Evolutionary conservation across 2,888 invertebrate species (phyloP).

Genomic region (Pollenia amentaria): DNA sequence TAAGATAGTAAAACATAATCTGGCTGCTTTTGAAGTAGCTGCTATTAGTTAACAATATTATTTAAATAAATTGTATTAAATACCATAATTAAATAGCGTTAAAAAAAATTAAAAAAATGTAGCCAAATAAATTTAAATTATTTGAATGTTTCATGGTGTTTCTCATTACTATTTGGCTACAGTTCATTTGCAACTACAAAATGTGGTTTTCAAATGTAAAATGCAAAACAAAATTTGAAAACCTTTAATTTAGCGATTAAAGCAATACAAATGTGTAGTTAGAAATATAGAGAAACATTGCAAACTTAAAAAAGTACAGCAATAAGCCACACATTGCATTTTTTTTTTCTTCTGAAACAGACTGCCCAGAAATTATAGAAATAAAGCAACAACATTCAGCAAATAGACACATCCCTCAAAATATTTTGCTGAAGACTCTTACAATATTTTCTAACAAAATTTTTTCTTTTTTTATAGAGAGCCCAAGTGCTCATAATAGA

Average conservation of each 20-base stretch:
- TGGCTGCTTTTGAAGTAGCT: not conserved
- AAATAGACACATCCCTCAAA: conserved; percentile 42
- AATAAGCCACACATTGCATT: not conserved
- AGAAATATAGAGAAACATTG: not conserved
- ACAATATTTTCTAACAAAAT: conserved; percentile 20
- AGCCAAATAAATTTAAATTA: conserved; percentile 37
- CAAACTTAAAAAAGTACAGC: not conserved
- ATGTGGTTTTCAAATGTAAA: conserved; percentile 34
- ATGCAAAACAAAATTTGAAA: conserved; percentile 48
- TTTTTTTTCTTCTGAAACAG: conserved; percentile 22
- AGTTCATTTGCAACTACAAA: conserved; percentile 29
- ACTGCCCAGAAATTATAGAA: conserved; percentile 16
- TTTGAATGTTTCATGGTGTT: conserved; percentile 14
- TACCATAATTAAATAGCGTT: conserved; percentile 61
- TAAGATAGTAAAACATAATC: no score
- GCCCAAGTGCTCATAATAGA: conserved; percentile 44
- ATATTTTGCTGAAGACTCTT: conserved; percentile 22
- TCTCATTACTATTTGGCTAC: not conserved
- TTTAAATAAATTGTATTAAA: conserved; percentile 36
- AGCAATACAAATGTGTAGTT: conserved; percentile 18
- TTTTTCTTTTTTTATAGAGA: not conserved
- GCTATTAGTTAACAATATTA: conserved; percentile 2
- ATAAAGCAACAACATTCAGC: not conserved
- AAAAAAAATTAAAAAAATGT: conserved; percentile 10
- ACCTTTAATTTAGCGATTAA: conserved; percentile 61